phyloP scores from a whole-genome alignment of 1,140 invertebrate species.

The Mactra quadrangularis region DNA sequence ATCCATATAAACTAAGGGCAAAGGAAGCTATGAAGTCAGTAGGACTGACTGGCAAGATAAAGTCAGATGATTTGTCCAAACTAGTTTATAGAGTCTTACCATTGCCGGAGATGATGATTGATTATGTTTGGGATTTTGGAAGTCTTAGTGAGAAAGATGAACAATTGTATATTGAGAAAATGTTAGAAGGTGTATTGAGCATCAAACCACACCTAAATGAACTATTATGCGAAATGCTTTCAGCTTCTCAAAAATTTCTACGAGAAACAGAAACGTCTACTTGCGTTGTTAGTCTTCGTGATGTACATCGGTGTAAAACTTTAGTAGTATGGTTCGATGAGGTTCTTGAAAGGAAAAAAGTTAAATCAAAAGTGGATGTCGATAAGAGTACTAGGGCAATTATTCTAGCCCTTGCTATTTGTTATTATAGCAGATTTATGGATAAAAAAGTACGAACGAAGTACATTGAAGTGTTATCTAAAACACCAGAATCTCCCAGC shows the following conservation, averaged over 20 bases:
- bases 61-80: constrained; percentile 64
- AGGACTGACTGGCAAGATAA: constrained; percentile 66
- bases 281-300: constrained; percentile 71
- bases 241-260: constrained; percentile 67
- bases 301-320: constrained; percentile 67
- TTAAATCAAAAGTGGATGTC: neutral
- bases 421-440: constrained; percentile 66
- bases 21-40: constrained; percentile 53
- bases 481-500: constrained; percentile 7
- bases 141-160: constrained; percentile 67
- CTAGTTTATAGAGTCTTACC: constrained; percentile 70
- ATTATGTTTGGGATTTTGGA: constrained; percentile 75
- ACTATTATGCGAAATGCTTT: constrained; percentile 50
- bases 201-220: neutral
- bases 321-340: constrained; percentile 67
- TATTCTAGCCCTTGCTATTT: constrained; percentile 32
- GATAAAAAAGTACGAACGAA: constrained; percentile 38
- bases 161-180: constrained; percentile 64
- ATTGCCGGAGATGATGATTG: constrained; percentile 68
- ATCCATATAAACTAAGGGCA: constrained; percentile 68
- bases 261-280: constrained; percentile 42
- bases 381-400: constrained; percentile 5
- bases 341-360: constrained; percentile 50
- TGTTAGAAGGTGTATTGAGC: constrained; percentile 56
- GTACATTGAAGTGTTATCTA: constrained; percentile 42